Base-by-base conservation (phyloP, 2,113 vertebrate species). In the Zosterops hypoxanthus region DNA sequence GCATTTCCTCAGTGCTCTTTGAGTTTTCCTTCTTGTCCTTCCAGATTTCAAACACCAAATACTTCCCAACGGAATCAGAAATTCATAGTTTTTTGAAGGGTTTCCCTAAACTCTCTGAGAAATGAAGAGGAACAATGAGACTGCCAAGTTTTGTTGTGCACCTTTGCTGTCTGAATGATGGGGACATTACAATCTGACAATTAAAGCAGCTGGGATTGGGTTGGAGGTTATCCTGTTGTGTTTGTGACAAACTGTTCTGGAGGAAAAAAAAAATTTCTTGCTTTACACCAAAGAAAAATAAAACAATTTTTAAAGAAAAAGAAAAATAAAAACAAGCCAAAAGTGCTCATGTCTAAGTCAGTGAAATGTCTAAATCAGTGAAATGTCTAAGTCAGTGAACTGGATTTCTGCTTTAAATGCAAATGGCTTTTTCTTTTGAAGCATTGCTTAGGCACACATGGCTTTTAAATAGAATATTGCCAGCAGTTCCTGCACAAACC, bases 351-450 rank as follows among this genome's bases (percentile, higher is more conserved):
- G 28, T 29, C 50, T 60, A 73, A 65, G 33, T 68, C 68, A 73
- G 36, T 82, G 86, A 85, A 92, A 69, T 36, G 28, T 33, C 49
- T 52, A 72, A 68, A 21, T 68, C 60, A 66, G 41, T 82, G 56
- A 34, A 57, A 25, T 12, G 28, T 33, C 46, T 55, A 72, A 44
- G 24, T 68, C 65, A 71, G 39, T 78, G 86, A 83, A 92, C 66
- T 42, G 28, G 69, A 94, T 95, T 88, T 86, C 64, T 66, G 47
- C 75, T 91, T 92, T 91, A 96, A 91, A 96, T 56, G 36, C 82
- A 79, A 88, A 82, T 14, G 44, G 57, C 49, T 96, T 84, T 82
- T 95, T 79, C 76, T 94, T 94, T 52, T 88, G 86, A 92, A 94
- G 82, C 88, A 61, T 15, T 88, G 71, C 82, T 96, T 77, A 65